Conservation (phyloP, 1,140 invertebrate species). For the Pogonomyrmex barbatus region DNA sequence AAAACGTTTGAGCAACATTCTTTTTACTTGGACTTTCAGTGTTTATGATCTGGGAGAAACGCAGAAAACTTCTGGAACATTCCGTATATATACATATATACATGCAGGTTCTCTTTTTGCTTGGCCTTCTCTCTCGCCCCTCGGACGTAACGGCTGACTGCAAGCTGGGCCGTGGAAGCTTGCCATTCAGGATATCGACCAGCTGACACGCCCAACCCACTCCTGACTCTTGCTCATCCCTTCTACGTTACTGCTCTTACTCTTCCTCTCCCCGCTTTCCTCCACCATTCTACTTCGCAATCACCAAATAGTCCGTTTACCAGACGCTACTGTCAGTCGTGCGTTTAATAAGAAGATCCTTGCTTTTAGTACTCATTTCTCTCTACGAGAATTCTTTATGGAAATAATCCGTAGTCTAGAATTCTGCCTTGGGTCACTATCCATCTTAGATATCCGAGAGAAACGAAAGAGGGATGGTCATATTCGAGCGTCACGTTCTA, state of each 20-base stretch:
- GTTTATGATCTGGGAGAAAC: conserved; percentile 2
- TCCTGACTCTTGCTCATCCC: conserved; percentile 42
- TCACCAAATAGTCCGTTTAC: conserved; percentile 74
- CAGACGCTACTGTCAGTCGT: conserved; percentile 70
- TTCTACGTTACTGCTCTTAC: conserved; percentile 16
- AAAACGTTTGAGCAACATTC: conserved; percentile 13
- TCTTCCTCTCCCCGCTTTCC: conserved; percentile 49
- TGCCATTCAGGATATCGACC: conserved; percentile 83
- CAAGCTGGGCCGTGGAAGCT: conserved; percentile 77
- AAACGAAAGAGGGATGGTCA: conserved; percentile 66
- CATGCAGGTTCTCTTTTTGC: conserved; percentile 33
- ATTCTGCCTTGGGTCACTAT: conserved; percentile 65
- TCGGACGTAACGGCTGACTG: conserved; percentile 66
- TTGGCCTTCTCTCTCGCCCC: conserved; percentile 53
- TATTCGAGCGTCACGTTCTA: conserved; percentile 61
- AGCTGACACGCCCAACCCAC: conserved; percentile 79
- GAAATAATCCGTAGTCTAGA: conserved; percentile 64
- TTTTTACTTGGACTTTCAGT: background rate
- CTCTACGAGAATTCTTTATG: conserved; percentile 67
- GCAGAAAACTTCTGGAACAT: conserved; percentile 18
- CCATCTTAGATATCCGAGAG: conserved; percentile 52
- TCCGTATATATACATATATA: conserved; percentile 27
- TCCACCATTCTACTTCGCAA: conserved; percentile 58
- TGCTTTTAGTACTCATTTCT: conserved; percentile 27
- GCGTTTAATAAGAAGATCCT: conserved; percentile 72